Conservation (phyloP, 2,113 vertebrate genomes). For the Poeciliopsis prolifica region DNA sequence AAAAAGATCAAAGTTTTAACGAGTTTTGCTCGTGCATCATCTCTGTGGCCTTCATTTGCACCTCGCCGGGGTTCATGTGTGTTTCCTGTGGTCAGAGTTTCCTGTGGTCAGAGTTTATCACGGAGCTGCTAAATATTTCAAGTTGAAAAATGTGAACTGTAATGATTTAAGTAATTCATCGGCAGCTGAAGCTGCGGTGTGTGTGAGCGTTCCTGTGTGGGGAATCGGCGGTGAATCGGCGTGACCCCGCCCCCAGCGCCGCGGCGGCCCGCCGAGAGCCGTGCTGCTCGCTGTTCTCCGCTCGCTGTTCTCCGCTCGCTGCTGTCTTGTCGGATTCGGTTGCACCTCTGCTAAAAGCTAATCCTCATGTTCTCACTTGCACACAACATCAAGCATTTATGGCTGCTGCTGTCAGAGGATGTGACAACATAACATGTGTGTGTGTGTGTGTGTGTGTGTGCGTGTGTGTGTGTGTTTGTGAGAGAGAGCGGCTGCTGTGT, state of each 20-base stretch:
- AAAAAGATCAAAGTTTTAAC: not conserved
- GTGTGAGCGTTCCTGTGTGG: not conserved
- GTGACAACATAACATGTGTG: constrained; percentile 16
- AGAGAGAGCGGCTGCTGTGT: not conserved
- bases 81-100: not conserved
- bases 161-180: not conserved
- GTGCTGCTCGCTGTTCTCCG: not conserved
- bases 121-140: not conserved
- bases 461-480: not conserved
- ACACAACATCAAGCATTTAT: constrained; percentile 70
- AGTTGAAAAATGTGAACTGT: not conserved
- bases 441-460: not conserved
- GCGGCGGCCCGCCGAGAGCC: constrained; percentile 22
- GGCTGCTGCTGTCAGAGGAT: constrained; percentile 50
- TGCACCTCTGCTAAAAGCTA: constrained; percentile 75
- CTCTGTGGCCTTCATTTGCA: not conserved
- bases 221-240: not conserved
- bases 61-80: not conserved
- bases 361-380: constrained; percentile 63
- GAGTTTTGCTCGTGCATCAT: not conserved
- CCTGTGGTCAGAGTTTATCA: not conserved
- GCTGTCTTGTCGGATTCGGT: constrained; percentile 56
- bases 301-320: constrained; percentile 35
- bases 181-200: constrained; percentile 2
- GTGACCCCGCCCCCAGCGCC: not conserved